Evolutionary conservation across 2,888 invertebrate species (phyloP), one percentile per base, ranked within the genome.

Genomic region (Apamea anceps): DNA sequence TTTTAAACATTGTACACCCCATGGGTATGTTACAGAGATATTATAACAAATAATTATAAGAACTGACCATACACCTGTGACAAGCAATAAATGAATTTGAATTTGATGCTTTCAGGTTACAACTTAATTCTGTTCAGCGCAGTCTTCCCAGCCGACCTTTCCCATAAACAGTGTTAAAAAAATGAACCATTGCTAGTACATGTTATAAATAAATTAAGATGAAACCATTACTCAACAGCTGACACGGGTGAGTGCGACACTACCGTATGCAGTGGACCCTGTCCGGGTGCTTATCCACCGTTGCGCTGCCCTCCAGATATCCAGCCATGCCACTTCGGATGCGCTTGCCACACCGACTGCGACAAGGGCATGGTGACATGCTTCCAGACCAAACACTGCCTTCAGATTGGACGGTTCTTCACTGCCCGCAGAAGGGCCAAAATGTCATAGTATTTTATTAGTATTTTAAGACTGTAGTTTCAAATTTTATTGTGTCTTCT

Each of bases 321-420:
- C 8, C 92, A 92, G 0, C 63, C 73, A 1, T 94, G 94, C 78
- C 77, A 81, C 5, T 85, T 90, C 0, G 91, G 91, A 0, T 94
- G 94, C 72, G 91, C 90, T 3, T 95, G 95, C 84, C 85, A 90
- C 84, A 75, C 77, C 0, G 89, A 91, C 79, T 95, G 94, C 77
- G 74, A 85, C 0, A 67, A 32, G 0, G 68, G 62, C 0, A 42
- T 70, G 6, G 45, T 90, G 15, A 79, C 82, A 13, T 94, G 95
- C 81, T 94, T 92, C 75, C 84, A 90, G 83, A 90, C 89, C 18
- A 89, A 88, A 21, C 80, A 89, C 81, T 94, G 95, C 77, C 5
- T 76, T 1, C 79, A 83, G 42, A 54, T 70, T 3, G 75, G 83
- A 70, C 81, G 89, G 42, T 79, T 82, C n/a, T 82, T 87, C 12